Conservation (phyloP, 2,113 vertebrate genomes). For the Piliocolobus tephrosceles region DNA sequence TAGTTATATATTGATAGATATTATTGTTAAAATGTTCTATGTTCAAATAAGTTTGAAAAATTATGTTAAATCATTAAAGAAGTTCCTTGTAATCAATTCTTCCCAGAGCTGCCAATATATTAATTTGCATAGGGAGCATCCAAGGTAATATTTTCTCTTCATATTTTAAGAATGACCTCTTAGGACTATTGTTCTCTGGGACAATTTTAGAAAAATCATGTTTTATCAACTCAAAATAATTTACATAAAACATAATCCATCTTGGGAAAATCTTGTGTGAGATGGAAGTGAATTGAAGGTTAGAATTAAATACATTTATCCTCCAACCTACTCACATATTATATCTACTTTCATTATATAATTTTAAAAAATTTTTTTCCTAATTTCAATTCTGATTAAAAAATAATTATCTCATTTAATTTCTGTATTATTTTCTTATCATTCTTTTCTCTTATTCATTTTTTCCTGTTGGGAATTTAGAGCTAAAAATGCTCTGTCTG, state of each 20-base stretch:
- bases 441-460: not conserved
- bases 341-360: constrained; percentile 19
- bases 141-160: constrained; percentile 24
- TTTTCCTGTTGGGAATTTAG: not conserved
- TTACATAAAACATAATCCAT: not conserved
- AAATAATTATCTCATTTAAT: not conserved
- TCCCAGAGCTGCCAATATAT: constrained; percentile 22
- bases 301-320: not conserved
- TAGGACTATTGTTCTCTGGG: constrained; percentile 28
- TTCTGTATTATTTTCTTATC: constrained; percentile 35
- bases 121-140: not conserved
- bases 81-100: not conserved
- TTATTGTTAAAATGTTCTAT: not conserved
- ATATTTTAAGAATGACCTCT: not conserved
- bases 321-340: not conserved
- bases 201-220: not conserved
- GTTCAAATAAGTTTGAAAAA: not conserved
- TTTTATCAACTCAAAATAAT: constrained; percentile 45
- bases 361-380: not conserved
- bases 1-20: not conserved
- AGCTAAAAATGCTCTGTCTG: not conserved
- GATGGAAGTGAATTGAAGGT: not conserved
- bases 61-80: not conserved
- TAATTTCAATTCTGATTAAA: not conserved
- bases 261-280: not conserved